Conservation (phyloP, 92 coral and sea anemone genomes). For the Zoanthus gigantus region DNA sequence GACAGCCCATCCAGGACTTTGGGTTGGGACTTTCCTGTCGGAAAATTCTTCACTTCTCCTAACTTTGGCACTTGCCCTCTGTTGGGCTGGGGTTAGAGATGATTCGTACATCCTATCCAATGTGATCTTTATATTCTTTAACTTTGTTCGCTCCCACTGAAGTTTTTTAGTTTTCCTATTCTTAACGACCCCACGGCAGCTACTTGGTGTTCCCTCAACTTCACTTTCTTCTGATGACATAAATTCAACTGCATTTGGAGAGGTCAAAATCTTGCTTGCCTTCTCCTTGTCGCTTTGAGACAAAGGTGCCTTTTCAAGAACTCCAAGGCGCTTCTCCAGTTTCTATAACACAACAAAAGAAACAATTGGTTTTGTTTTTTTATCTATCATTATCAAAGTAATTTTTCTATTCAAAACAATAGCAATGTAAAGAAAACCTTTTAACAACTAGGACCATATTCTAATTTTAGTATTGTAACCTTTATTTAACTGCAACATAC, state of each 20-base stretch:
- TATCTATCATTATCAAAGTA: neutral
- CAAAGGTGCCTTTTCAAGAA: too few relatives aligned
- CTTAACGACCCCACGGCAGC: too few relatives aligned
- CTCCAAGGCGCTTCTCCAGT: neutral
- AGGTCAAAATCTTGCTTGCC: too few relatives aligned
- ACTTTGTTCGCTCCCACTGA: neutral
- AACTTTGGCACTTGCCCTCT: neutral
- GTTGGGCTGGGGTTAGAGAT: neutral
- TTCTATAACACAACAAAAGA: neutral
- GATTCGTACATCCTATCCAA: neutral
- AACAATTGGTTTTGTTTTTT: neutral
- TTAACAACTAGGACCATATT: neutral
- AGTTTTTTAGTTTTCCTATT: too few relatives aligned
- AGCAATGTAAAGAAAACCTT: constrained; percentile 7
- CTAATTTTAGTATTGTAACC: neutral
- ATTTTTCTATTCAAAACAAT: neutral
- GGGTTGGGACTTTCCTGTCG: neutral
- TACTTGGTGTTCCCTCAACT: too few relatives aligned
- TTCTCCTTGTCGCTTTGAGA: too few relatives aligned
- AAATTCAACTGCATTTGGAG: too few relatives aligned
- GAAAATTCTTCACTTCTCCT: neutral
- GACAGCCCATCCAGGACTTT: neutral
- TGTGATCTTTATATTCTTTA: neutral
- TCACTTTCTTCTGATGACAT: too few relatives aligned
- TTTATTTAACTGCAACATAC: neutral